These are phyloP conservation scores for Phasia obesa DNA, from an alignment of 2,888 invertebrate genomes.

Conservation along the genomic window DNA sequence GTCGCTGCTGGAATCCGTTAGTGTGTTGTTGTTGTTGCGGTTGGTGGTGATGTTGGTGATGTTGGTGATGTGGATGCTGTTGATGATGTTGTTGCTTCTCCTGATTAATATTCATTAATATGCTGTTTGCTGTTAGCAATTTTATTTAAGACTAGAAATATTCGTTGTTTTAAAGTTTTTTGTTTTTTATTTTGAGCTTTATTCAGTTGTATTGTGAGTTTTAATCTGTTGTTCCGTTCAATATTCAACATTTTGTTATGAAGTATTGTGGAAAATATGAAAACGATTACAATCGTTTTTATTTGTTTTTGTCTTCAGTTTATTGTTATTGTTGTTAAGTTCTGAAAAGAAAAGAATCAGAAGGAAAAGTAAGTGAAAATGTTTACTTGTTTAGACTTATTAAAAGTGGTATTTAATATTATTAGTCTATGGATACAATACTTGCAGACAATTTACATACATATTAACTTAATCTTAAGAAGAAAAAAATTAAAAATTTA, in stretches of 20 bases:
- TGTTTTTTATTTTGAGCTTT: conserved; percentile 51
- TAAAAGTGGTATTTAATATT: too few species aligned
- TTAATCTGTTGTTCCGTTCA: conserved; percentile 47
- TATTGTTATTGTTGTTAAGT: not conserved
- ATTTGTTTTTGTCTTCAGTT: conserved; percentile 1
- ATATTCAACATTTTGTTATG: conserved; percentile 68
- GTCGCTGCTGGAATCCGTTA: conserved; percentile 74
- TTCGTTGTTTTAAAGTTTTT: conserved; percentile 58
- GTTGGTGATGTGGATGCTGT: conserved; percentile 72
- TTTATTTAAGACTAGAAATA: conserved; percentile 75
- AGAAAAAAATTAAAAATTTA: too few species aligned
- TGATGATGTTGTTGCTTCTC: conserved; percentile 73
- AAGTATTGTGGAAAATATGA: conserved; percentile 41
- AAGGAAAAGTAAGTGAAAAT: not conserved
- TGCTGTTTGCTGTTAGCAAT: conserved; percentile 74
- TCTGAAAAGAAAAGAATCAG: conserved; percentile 40
- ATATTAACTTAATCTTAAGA: too few species aligned
- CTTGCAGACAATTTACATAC: too few species aligned
- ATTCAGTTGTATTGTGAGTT: conserved; percentile 23
- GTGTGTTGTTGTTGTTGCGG: conserved; percentile 66
- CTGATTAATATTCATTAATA: conserved; percentile 81
- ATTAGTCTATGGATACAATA: too few species aligned
- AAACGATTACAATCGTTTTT: conserved; percentile 38
- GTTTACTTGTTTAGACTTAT: too few species aligned
- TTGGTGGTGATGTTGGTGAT: conserved; percentile 54